Conservation (phyloP, 2,797 vertebrate species). For the Dromococcyx pavoninus region DNA sequence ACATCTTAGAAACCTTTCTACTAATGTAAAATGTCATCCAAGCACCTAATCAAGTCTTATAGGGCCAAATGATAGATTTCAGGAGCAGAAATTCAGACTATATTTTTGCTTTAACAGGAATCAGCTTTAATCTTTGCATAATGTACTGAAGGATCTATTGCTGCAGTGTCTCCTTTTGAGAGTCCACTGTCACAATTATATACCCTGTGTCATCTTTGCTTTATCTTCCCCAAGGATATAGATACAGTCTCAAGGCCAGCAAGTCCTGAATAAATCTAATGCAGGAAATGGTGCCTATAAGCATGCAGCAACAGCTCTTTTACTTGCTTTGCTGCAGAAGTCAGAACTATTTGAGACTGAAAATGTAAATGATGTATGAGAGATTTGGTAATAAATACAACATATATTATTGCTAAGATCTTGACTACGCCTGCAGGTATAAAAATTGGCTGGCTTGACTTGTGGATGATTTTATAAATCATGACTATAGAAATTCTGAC, state of each 20-base stretch:
- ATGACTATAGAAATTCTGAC: background rate
- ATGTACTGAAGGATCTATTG: background rate
- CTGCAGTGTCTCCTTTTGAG: background rate
- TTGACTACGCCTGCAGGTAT: background rate
- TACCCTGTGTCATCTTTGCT: background rate
- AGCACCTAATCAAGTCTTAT: background rate
- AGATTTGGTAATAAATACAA: constrained; percentile 2
- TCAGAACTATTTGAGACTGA: constrained; percentile 2
- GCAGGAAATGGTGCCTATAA: constrained; percentile 37
- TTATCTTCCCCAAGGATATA: background rate
- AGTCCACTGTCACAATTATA: background rate
- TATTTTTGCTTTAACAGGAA: constrained; percentile 7
- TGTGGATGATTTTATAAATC: constrained; percentile 27
- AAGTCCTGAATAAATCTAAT: background rate
- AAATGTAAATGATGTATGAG: background rate
- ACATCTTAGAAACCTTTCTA: background rate
- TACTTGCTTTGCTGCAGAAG: constrained; percentile 6
- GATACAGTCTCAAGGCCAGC: background rate
- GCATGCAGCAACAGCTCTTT: constrained; percentile 2
- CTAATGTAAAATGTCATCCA: background rate
- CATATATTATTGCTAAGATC: constrained; percentile 5
- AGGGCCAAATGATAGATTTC: background rate
- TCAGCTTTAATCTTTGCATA: constrained; percentile 3
- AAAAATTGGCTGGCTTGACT: constrained; percentile 26
- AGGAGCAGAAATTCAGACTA: background rate